Evolutionary conservation across 2,797 vertebrate genomes (phyloP), one percentile per base, ranked within the genome.

Genomic region (Gadopsis bispinosus): DNA sequence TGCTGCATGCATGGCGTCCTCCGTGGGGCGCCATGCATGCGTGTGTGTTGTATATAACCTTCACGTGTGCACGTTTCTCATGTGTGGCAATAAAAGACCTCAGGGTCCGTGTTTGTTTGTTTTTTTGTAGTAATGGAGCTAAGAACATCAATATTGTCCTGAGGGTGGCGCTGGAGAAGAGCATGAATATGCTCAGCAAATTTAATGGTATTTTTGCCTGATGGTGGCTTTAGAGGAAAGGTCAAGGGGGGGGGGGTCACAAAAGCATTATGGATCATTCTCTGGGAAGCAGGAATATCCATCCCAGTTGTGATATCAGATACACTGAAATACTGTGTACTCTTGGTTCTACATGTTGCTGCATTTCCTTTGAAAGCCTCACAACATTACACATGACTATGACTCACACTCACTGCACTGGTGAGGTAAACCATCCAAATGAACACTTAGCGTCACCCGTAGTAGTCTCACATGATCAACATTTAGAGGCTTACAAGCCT

Each of bases 341-440:
- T 65, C 47, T n/a, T 13, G 0, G 9, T 20, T 61, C 31, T 50
- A 65, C 33, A 58, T 7, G 2, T 20, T 29, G 29, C 33, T 19
- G 29, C 31, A 41, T 35, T 68, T 7, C 59, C 41, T 69, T 37
- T 35, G 20, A 11, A 65, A 12, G 13, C 3, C 7, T 43, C 22
- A 59, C 31, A 17, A 67, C 58, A 33, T 55, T 7, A 73, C 62
- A 72, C 29, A 58, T 17, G 66, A 45, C 7, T 22, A 17, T 58
- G 67, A 72, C 50, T 60, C 77, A 69, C 54, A 70, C 53, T 9
- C 26, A 29, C 50, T 75, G 19, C 20, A 56, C 70, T 75, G 31
- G n/a, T 70, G 22, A 53, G 35, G 1, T 45, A 45, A 73, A 31
- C n/a, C 31, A 48, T 35, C 50, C 9, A 43, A 17, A 65, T 17